Conservation (phyloP, 1,140 invertebrate genomes). For the Macrocentrus cingulum region DNA sequence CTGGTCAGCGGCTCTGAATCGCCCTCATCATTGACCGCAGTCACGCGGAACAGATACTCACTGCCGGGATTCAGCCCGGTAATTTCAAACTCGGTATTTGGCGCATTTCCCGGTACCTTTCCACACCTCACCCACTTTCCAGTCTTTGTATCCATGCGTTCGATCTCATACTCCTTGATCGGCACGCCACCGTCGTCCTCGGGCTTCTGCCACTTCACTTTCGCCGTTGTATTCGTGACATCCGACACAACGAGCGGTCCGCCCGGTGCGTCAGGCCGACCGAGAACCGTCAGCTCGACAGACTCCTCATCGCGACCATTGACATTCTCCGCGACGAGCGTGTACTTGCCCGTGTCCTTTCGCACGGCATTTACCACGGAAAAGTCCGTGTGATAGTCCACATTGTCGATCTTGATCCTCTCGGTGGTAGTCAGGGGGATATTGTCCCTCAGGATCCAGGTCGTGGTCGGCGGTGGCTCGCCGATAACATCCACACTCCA, state of each 20-base stretch:
- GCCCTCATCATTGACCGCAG: constrained; percentile 93
- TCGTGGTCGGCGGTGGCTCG: constrained; percentile 83
- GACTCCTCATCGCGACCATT: constrained; percentile 88
- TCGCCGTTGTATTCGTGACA: constrained; percentile 83
- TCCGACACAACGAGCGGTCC: constrained; percentile 87
- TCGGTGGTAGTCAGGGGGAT: constrained; percentile 80
- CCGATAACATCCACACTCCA: constrained; percentile 89
- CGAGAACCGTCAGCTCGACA: constrained; percentile 87
- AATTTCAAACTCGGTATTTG: constrained; percentile 82
- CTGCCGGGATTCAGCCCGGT: constrained; percentile 86
- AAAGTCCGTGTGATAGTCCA: constrained; percentile 90
- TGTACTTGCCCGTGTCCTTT: constrained; percentile 90
- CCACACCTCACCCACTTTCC: constrained; percentile 89
- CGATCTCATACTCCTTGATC: constrained; percentile 92
- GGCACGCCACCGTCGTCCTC: constrained; percentile 92
- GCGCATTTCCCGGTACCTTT: constrained; percentile 71
- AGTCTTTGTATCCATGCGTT: constrained; percentile 89
- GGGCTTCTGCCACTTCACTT: constrained; percentile 86
- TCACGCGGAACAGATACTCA: constrained; percentile 95
- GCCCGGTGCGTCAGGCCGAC: constrained; percentile 81
- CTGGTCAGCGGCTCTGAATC: constrained; percentile 91
- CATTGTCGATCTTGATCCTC: constrained; percentile 84
- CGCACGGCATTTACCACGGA: constrained; percentile 78
- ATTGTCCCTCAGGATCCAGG: constrained; percentile 85
- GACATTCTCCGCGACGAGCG: constrained; percentile 83